Evolutionary conservation across 1,140 invertebrate species (phyloP).

Genomic region (Ceratoteleas bidentatus): DNA sequence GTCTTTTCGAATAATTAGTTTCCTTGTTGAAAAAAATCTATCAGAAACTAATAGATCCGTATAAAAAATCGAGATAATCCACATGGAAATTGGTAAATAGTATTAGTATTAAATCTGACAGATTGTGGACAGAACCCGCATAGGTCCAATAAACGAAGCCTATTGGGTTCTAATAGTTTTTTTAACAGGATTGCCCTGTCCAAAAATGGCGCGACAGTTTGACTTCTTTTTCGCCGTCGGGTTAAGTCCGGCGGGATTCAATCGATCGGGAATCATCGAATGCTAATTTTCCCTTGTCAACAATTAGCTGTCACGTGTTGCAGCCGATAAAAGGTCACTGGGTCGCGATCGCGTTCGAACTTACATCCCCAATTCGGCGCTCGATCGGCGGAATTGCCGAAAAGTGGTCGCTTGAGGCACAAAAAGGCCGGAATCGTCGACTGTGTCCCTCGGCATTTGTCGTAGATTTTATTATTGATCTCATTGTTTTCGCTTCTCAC

Average conservation of each 20-base stretch:
- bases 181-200: too few relatives aligned
- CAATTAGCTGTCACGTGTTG: conserved; percentile 26
- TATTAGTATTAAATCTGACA: too few relatives aligned
- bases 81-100: too few relatives aligned
- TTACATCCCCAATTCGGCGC: neutral
- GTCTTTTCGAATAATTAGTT: conserved; percentile 1
- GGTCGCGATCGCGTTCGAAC: conserved; percentile 9
- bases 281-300: conserved; percentile 32
- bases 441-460: neutral
- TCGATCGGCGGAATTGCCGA: neutral
- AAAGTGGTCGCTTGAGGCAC: conserved; percentile 2
- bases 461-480: conserved; percentile 5
- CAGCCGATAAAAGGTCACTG: conserved; percentile 31
- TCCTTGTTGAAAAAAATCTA: too few relatives aligned
- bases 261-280: conserved; percentile 31
- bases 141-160: neutral
- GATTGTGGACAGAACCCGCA: neutral
- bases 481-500: conserved; percentile 13
- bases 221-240: conserved; percentile 14
- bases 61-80: too few relatives aligned
- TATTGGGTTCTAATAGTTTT: conserved; percentile 12
- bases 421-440: neutral
- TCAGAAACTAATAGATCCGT: too few relatives aligned
- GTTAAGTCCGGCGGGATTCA: conserved; percentile 3
- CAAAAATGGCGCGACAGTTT: conserved; percentile 14